A percentile compares a stretch with the other conserved stretches of the same genome.
Conservation (phyloP, 2,888 invertebrate genomes). For the Tenodera sinensis region DNA sequence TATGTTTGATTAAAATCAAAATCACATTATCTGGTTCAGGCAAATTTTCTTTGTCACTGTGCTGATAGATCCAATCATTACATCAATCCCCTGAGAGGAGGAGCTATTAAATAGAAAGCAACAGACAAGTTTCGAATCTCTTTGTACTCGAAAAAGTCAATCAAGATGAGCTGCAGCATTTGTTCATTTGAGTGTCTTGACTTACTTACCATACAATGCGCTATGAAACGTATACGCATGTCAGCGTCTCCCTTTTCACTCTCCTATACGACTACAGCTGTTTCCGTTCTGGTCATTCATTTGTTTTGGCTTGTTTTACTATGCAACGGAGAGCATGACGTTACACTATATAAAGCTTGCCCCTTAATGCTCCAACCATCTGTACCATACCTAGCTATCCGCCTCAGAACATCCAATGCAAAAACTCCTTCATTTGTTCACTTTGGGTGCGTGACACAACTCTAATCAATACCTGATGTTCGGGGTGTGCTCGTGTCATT, state of each 20-base stretch:
- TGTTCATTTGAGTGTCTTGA: neutral
- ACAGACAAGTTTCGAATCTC: no score
- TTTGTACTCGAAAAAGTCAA: no score
- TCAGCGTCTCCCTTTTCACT: no score
- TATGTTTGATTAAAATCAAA: no score
- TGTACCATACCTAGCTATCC: neutral
- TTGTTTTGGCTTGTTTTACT: neutral
- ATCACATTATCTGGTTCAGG: no score
- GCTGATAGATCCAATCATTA: no score
- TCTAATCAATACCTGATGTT: constrained; percentile 25
- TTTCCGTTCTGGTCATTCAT: neutral
- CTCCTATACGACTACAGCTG: no score
- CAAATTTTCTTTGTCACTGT: no score
- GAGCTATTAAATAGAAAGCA: no score
- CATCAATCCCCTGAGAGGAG: no score
- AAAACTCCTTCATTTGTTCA: constrained; percentile 46
- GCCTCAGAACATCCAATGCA: constrained; percentile 19
- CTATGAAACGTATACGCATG: neutral
- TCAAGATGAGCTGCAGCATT: no score
- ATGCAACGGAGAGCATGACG: no score
- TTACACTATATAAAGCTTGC: neutral
- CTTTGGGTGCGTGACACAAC: constrained; percentile 35
- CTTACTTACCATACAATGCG: neutral
- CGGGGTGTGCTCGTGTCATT: constrained; percentile 18
- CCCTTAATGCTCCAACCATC: neutral